Evolutionary conservation across 2,888 invertebrate species (phyloP).

Genomic region (Maniola hyperantus): DNA sequence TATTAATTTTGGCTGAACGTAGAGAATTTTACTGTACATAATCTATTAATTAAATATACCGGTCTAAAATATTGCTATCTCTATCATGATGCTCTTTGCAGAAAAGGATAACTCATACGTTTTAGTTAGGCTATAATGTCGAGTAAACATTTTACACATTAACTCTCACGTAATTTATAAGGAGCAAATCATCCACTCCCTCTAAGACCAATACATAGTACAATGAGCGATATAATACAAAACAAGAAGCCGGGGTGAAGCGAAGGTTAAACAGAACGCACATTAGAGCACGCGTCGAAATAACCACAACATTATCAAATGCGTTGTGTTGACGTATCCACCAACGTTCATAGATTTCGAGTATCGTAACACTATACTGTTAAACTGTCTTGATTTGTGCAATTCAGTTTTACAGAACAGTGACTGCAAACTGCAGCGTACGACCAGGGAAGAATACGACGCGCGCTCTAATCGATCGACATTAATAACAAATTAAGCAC

Average conservation of each 20-base stretch:
- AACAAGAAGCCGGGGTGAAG: constrained; percentile 46
- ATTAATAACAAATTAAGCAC: constrained; percentile 55
- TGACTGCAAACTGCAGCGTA: no score
- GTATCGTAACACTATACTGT: background rate
- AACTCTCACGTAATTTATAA: background rate
- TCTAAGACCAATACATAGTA: constrained; percentile 16
- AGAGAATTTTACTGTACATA: no score
- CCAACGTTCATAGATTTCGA: background rate
- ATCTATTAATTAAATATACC: no score
- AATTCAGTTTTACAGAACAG: no score
- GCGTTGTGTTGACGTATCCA: no score
- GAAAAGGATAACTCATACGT: no score
- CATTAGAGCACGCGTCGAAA: background rate
- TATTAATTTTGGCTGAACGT: no score
- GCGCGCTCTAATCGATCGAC: background rate
- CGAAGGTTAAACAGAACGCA: constrained; percentile 35
- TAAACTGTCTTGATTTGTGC: no score
- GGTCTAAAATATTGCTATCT: no score
- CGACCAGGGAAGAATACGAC: background rate
- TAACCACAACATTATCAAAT: background rate
- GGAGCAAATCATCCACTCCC: background rate
- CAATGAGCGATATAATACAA: constrained; percentile 44
- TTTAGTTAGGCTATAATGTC: no score
- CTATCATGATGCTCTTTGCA: no score
- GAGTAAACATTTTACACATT: background rate